A percentile compares a stretch with the other conserved stretches of the same genome.
Conservation (phyloP, 2,888 invertebrate species). For the Protodeltote pygarga region DNA sequence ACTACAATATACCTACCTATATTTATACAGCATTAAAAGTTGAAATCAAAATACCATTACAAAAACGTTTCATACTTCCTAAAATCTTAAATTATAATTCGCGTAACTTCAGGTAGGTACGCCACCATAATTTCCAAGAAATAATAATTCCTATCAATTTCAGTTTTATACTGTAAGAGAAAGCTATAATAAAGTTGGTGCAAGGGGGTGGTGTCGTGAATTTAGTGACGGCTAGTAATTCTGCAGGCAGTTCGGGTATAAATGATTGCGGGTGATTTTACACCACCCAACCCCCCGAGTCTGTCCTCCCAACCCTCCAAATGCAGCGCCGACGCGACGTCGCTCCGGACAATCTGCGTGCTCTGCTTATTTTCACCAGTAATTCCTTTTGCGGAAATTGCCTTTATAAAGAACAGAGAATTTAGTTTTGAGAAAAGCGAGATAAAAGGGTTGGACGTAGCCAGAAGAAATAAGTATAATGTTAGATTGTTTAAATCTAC, state of each 20-base stretch:
- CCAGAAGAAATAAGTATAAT: neutral
- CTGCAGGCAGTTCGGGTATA: slow-evolving; percentile 86
- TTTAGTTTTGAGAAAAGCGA: slow-evolving; percentile 70
- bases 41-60: too few relatives aligned
- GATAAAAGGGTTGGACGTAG: slow-evolving; percentile 57
- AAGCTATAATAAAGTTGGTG: slow-evolving; percentile 51
- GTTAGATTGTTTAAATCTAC: too few relatives aligned
- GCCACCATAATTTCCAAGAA: slow-evolving; percentile 6
- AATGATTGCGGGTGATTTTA: slow-evolving; percentile 87
- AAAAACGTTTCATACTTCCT: too few relatives aligned
- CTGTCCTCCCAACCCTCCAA: slow-evolving; percentile 73
- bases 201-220: slow-evolving; percentile 61
- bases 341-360: slow-evolving; percentile 86
- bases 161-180: slow-evolving; percentile 46
- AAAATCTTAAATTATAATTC: too few relatives aligned
- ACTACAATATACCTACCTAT: too few relatives aligned
- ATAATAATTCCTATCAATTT: slow-evolving; percentile 46
- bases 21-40: too few relatives aligned
- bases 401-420: slow-evolving; percentile 82
- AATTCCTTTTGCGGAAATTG: slow-evolving; percentile 86
- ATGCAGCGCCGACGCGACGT: slow-evolving; percentile 83
- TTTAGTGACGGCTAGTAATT: slow-evolving; percentile 84
- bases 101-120: slow-evolving; percentile 5
- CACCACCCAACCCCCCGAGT: slow-evolving; percentile 76
- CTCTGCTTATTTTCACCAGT: slow-evolving; percentile 86